Evolutionary conservation across 2,797 vertebrate genomes (phyloP), one percentile per base, ranked within the genome.

Genomic region (Platalea minor): DNA sequence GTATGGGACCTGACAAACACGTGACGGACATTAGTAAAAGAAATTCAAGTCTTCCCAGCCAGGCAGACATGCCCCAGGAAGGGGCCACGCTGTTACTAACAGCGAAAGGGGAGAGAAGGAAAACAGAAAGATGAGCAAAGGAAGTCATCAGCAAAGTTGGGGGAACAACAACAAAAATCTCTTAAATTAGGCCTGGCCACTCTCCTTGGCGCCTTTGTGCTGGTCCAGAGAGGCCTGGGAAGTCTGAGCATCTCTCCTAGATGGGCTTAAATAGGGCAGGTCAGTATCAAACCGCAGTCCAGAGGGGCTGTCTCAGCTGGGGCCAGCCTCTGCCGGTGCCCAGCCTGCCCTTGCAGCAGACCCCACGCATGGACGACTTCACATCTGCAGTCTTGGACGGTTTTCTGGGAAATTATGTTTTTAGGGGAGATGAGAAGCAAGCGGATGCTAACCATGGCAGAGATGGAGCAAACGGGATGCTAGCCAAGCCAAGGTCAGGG

Each of bases 281-380:
- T 33, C 3, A 0, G 20, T 21, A 46, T 24, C 46, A 50, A 50
- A 53, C 7, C 14, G 0, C 39, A 21, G 1, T 48, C 35, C 67
- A 60, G 65, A 60, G 54, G 9, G 65, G 48, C 6, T 68, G 13
- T 21, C 39, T 31, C 48, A 67, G 61, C 65, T 31, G 41, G 37
- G 21, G 2, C 5, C 76, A 90, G 68, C 17, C 81, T 43, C 81
- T 75, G 45, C 24, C 6, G 0, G 6, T 46, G 48, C 54, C 82
- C 89, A 86, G 48, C 48, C 74, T 82, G 57, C 45, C 69, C 65
- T 24, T n/a, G n/a, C 50, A 76, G 75, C 78, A 76, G 59, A 67
- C 46, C 19, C 31, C 0, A 1, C 0, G 0, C 35, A 3, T 0
- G 3, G 28, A 51, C 3, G 3, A 1, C 57, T 69, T n/a, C 88